Base-by-base conservation (phyloP, 2,797 vertebrate genomes). In the Spea hammondii region DNA sequence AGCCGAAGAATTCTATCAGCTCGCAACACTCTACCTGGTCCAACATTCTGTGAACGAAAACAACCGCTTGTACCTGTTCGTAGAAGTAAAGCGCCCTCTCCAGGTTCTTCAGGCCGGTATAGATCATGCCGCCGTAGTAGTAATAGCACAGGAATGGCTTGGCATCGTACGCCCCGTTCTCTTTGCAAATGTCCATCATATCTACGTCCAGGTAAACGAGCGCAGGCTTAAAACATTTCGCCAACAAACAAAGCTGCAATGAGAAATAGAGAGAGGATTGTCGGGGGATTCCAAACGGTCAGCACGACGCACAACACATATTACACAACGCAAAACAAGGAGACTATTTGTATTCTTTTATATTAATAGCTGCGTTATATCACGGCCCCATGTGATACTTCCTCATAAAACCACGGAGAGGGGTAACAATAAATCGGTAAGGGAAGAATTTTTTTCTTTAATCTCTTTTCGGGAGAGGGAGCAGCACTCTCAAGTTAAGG, bases 151-250 rank as follows among this genome's bases (percentile, higher is more conserved):
- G 91, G 93, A 99, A 99, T 93, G 97, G 97, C 93, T 97, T 98
- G 82, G 98, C 97, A 75, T 99, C 98, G 13, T 98, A 99, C 57
- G 98, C 97, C 74, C 97, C 97, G 6, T 99, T 99, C 89, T 99
- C 97, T 91, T 99, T 99, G 91, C 98, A 99, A 89, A 99, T 99
- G 91, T 99, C 98, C 96, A 98, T 98, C 97, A 99, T 99, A 90
- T 99, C 97, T 91, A 98, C 90, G 78, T 99, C 97, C 91, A 99
- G 92, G 90, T 98, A 99, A 2, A 95, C 95, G 82, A 98, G 94
- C 73, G 92, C 96, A 62, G 97, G 97, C 91, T 99, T 99, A 93
- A 99, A 99, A 90, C 97, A 99, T 94, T 98, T 99, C 50, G 98
- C 96, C 92, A 99, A 93, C 91, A 99, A 95, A 93, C 97, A 99